Base-by-base conservation (phyloP, 2,797 vertebrate species). In the Betta splendens region DNA sequence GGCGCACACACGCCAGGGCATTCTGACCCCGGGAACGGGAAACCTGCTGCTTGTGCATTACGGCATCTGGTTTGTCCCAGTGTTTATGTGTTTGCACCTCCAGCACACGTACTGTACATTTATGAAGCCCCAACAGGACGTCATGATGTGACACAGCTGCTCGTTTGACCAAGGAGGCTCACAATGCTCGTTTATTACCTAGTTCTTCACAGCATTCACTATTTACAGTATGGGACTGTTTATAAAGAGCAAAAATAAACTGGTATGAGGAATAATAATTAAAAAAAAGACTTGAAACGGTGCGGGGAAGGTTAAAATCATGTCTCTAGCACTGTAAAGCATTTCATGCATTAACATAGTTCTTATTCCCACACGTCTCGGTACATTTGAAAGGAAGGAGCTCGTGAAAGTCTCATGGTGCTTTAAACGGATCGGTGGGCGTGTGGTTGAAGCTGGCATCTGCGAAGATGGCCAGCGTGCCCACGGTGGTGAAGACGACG, bases 391-490 rank as follows among this genome's bases (percentile, higher is more conserved):
- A 23, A 12, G 7, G 33, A 29, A 39, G 0, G 11, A 18, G 25
- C 22, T 49, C 1, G 28, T 28, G 9, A 7, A 8, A 6, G 22
- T 13, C 46, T 88, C 74, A 91, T n/a, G 67, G 31, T 48, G 51
- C 45, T 16, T 80, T 85, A 59, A 93, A 90, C 47, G 90, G 91
- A 73, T 92, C 90, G 0, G 69, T 86, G 46, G 92, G 93, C 0
- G 91, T 90, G 50, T 73, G 77, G 83, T 95, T 93, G 60, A 92
- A 93, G 37, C 93, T 94, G 56, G 95, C 95, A 0, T 94, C 82
- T 5, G 92, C 75, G n/a, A 96, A 96, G 78, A 96, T 95, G 69
- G 86, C 91, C 36, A 95, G 78, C 5, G 94, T 96, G 22, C 94
- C 94, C 62, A 94, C 81, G 0, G 92, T 91, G 79, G 92, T 94